Evolutionary conservation across 2,888 invertebrate genomes (phyloP).

Genomic region (Metacarcinus magister): DNA sequence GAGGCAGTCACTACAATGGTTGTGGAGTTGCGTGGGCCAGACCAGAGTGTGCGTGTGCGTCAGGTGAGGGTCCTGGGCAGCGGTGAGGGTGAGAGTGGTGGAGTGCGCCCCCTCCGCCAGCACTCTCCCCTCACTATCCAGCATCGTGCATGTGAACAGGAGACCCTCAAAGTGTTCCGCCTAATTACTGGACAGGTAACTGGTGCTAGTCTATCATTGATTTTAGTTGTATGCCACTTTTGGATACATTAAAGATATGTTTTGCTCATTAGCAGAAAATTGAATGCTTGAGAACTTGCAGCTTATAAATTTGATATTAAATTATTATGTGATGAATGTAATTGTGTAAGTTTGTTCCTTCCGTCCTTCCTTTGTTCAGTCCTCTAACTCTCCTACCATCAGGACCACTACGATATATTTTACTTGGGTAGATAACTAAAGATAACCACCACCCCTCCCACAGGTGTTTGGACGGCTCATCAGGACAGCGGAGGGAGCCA

Average conservation of each 20-base stretch:
- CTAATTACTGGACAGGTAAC: conserved; percentile 94
- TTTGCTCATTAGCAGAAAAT: not conserved
- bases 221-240: not conserved
- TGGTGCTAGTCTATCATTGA: not conserved
- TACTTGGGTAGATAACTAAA: not conserved
- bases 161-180: conserved; percentile 95
- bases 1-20: conserved; percentile 85
- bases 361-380: not conserved
- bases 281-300: not conserved
- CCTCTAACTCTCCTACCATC: not conserved
- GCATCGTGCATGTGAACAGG: conserved; percentile 94
- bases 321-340: too few species aligned
- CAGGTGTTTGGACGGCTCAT: conserved; percentile 90
- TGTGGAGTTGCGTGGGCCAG: conserved; percentile 95
- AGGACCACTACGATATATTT: not conserved
- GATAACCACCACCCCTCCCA: conserved; percentile 69
- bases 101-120: conserved; percentile 84
- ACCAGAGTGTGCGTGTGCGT: conserved; percentile 94
- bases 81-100: conserved; percentile 85
- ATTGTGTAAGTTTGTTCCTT: too few species aligned
- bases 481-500: conserved; percentile 89
- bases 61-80: conserved; percentile 91
- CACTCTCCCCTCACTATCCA: conserved; percentile 88
- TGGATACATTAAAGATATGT: not conserved
- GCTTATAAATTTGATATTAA: too few species aligned